Conservation (phyloP, 2,888 invertebrate species). For the Abrostola triplasia region DNA sequence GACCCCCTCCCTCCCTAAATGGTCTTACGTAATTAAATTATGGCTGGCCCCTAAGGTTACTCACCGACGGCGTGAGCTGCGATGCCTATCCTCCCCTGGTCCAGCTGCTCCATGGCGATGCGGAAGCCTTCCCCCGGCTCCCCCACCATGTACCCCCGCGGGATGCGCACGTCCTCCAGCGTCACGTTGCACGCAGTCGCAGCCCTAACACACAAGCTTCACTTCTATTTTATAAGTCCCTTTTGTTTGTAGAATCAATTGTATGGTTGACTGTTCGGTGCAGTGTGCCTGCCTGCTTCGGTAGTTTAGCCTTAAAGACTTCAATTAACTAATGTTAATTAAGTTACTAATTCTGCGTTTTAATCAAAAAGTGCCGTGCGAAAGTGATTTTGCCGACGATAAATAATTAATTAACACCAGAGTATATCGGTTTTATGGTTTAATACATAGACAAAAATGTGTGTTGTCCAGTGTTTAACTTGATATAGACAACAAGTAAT, state of each 20-base stretch:
- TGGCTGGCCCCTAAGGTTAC: too few species aligned
- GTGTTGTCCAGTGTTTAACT: neutral
- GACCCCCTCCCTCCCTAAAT: too few species aligned
- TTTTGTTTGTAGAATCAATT: constrained; percentile 44
- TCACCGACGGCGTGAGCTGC: constrained; percentile 93
- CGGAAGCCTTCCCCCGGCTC: constrained; percentile 90
- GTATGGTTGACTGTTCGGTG: constrained; percentile 16
- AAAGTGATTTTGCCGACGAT: too few species aligned
- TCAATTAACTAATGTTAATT: too few species aligned
- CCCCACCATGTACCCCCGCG: constrained; percentile 85
- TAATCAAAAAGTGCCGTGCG: too few species aligned
- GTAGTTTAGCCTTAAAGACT: too few species aligned
- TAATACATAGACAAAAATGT: neutral
- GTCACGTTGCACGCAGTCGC: constrained; percentile 91
- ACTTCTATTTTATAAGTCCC: constrained; percentile 69
- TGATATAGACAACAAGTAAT: neutral
- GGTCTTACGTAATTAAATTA: too few species aligned
- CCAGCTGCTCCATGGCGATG: constrained; percentile 92
- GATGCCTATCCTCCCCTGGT: constrained; percentile 92
- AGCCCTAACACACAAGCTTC: constrained; percentile 83
- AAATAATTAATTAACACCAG: too few species aligned
- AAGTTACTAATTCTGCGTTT: too few species aligned
- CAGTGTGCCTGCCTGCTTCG: constrained; percentile 28
- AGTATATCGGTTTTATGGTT: too few species aligned
- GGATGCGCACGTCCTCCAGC: constrained; percentile 90